Conservation (phyloP, 2,113 vertebrate species). For the Danio rerio region GRCz12tu NC_133182.1:43780001-43780500, state of each 20-base stretch:
- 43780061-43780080: no score
- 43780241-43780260: conserved; percentile 58
- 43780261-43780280: conserved; percentile 55
- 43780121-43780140: neutral
- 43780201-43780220: conserved; percentile 34
- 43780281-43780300: conserved; percentile 73
- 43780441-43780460: no score
- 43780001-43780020: no score
- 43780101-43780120: neutral
- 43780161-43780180: conserved; percentile 60
- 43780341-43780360: conserved; percentile 76
- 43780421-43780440: conserved; percentile 14
- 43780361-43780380: conserved; percentile 66
- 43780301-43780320: conserved; percentile 72
- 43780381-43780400: conserved; percentile 59
- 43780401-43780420: conserved; percentile 37
- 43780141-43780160: neutral
- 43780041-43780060: no score
- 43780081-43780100: no score
- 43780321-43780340: conserved; percentile 75
- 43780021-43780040: no score
- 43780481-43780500: no score
- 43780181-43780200: conserved; percentile 17
- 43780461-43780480: no score
- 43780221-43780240: conserved; percentile 67